Evolutionary conservation across 1,140 invertebrate genomes (phyloP).

Genomic region (Melitaea cinxia): DNA sequence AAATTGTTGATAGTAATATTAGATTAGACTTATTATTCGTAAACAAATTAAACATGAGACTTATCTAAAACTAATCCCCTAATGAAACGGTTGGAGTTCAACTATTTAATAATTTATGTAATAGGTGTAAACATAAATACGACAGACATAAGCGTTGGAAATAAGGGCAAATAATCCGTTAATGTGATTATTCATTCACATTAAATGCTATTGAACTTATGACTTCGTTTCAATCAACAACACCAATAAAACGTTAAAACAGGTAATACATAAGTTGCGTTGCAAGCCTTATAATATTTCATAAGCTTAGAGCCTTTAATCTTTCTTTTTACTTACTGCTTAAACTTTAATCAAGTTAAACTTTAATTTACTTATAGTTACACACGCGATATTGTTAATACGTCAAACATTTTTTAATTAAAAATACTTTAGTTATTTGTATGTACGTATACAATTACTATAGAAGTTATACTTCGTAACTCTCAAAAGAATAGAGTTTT

Average conservation of each 20-base stretch:
- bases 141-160: not conserved
- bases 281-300: not conserved
- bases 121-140: not conserved
- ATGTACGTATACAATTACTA: not conserved
- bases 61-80: not conserved
- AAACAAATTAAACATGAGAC: not conserved
- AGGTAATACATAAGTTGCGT: not conserved
- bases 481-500: not conserved
- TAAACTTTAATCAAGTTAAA: too few species aligned
- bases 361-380: too few species aligned
- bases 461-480: not conserved
- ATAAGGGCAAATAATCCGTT: not conserved
- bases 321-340: too few species aligned
- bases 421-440: too few species aligned
- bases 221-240: not conserved
- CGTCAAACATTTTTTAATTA: too few species aligned
- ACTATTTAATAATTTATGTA: constrained; percentile 3
- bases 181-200: too few species aligned
- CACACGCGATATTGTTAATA: too few species aligned
- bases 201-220: constrained; percentile 16
- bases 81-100: not conserved
- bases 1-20: not conserved
- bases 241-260: not conserved
- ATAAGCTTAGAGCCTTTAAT: too few species aligned
- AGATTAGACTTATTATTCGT: not conserved